Evolutionary conservation across 2,888 invertebrate genomes (phyloP).

Genomic region (Chalcosyrphus nemorum): DNA sequence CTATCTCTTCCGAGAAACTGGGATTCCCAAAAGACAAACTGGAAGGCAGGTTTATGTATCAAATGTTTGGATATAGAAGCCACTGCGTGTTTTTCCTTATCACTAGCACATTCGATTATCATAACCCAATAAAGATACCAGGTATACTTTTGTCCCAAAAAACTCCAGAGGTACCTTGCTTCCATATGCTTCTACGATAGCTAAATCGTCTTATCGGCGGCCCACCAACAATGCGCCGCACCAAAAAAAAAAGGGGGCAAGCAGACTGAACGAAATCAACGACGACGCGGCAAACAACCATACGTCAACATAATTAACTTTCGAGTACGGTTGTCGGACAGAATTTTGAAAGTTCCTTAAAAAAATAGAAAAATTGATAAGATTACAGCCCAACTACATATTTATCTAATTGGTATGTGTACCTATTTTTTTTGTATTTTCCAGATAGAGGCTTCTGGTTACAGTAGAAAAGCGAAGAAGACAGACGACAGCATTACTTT

Average conservation of each 20-base stretch:
- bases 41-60: conserved; percentile 36
- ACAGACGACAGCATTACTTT: conserved; percentile 15
- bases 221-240: conserved; percentile 43
- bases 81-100: conserved; percentile 62
- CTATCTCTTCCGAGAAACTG: conserved; percentile 43
- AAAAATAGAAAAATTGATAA: conserved; percentile 43
- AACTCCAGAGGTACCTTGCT: conserved; percentile 27
- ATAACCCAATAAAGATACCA: conserved; percentile 71
- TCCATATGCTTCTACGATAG: conserved; percentile 51
- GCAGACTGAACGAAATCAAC: conserved; percentile 6
- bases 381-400: conserved; percentile 58
- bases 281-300: conserved; percentile 28
- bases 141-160: conserved; percentile 47
- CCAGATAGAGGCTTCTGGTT: conserved; percentile 69
- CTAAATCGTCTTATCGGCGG: conserved; percentile 57
- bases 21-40: neutral
- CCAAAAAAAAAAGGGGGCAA: conserved; percentile 31
- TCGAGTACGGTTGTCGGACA: conserved; percentile 38
- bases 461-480: conserved; percentile 43
- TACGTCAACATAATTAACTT: conserved; percentile 62
- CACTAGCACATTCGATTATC: conserved; percentile 64
- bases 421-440: conserved; percentile 43
- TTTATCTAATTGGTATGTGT: conserved; percentile 71
- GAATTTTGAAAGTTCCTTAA: conserved; percentile 47
- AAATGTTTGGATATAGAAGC: conserved; percentile 71